Base-by-base conservation (phyloP, 2,888 invertebrate species). In the Folsomia candida region DNA sequence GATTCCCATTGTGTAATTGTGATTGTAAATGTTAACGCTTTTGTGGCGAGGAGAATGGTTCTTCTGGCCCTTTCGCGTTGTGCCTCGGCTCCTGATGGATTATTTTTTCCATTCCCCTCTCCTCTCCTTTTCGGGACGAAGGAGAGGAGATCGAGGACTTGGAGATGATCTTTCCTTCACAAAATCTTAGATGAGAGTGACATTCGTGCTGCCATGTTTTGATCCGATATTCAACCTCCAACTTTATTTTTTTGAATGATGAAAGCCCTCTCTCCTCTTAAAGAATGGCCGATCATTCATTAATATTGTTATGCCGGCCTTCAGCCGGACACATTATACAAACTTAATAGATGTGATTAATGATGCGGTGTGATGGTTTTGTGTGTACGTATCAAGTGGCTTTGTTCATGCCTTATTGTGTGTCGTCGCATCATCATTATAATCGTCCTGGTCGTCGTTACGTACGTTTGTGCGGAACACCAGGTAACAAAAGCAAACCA, bases 231-330 rank as follows among this genome's bases (percentile, higher is more conserved):
- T 37, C 37, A 37, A 37, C 37, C 37, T 37, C 37, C 37, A 37
- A 37, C 37, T 37, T 37, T n/a, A n/a, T n/a, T n/a, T n/a, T 37
- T 37, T 37, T 37, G 37, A 37, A 37, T 37, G 37, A 37, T 37
- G 37, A 37, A 37, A 37, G 37, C 37, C 37, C 4, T n/a, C 4
- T 9, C 37, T 37, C 37, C 4, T 9, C 4, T 4, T 14, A 37
- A 37, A 37, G 37, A 37, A 37, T 37, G 37, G 37, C 37, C 37
- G 37, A 37, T 37, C 37, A 37, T 37, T 37, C 37, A 37, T 37
- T 37, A 37, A 37, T 37, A n/a, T n/a, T n/a, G n/a, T n/a, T n/a
- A 62, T 62, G 28, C 62, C 28, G 62, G 29, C 62, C 62, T 62
- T 62, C 62, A 62, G n/a, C 3, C 22, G 20, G 62, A 62, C 62